Base-by-base conservation (phyloP, 2,888 invertebrate genomes). In the Harpalus rufipes region DNA sequence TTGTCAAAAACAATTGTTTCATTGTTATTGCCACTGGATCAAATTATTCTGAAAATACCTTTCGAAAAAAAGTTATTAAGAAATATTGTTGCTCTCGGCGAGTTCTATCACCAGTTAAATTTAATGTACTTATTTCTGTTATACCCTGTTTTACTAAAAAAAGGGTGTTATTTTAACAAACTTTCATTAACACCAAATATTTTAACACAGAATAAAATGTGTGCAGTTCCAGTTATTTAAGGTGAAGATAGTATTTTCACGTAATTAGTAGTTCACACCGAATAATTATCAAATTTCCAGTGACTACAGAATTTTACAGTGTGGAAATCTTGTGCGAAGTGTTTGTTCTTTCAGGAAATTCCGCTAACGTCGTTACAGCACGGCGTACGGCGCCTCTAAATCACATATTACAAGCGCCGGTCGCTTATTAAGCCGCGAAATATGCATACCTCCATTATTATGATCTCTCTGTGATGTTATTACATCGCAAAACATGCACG, bases 391-490 rank as follows among this genome's bases (percentile, higher is more conserved):
- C 32, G 68, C 39, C 68, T 39, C 65, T 82, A 82, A 82, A 82
- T 82, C 82, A 72, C 72, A 74, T 65, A 82, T 82, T 82, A 82
- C 72, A 72, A 72, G 82, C 72, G 32, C 25, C 59, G 82, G 44
- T 58, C 58, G 82, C 82, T 72, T 72, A 82, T 82, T 82, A 82
- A 74, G 39, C 72, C 39, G 32, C 82, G 59, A 82, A 82, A 82
- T 82, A 82, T 82, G 82, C 82, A 82, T 82, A 44, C 65, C 72
- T 18, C 59, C 82, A 32, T 72, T 82, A 68, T 72, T 72, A 82
- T 82, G 58, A 82, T 72, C 39, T 65, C 51, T 68, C 72, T 56
- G 39, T 82, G 44, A 51, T 51, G 72, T 82, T 82, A 82, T 82
- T 82, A 72, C 82, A 25, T 56, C 32, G 56, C 82, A 82, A 82